phyloP scores from a whole-genome alignment of 1,140 invertebrate species.

The Pseudomyrmex concolor region DNA sequence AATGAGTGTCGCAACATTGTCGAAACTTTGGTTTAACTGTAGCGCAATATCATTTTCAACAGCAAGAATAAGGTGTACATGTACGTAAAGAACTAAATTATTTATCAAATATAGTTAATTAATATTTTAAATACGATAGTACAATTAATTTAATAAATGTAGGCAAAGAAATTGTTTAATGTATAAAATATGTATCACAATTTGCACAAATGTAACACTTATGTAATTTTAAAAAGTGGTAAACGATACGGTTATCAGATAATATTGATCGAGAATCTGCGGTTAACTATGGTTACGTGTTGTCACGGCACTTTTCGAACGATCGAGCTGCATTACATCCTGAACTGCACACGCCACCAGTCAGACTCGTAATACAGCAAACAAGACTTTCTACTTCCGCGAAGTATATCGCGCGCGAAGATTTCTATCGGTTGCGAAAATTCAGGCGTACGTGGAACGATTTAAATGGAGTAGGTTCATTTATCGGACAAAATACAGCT shows the following conservation, averaged over 20 bases:
- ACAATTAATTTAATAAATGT: too few relatives aligned
- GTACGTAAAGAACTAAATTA: too few relatives aligned
- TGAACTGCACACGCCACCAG: not conserved
- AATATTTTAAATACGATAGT: too few relatives aligned
- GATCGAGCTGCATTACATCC: not conserved
- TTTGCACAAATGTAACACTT: too few relatives aligned
- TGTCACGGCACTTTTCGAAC: not conserved
- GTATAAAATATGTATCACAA: not conserved
- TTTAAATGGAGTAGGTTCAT: not conserved
- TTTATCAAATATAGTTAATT: too few relatives aligned
- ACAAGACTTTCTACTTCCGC: constrained; percentile 79
- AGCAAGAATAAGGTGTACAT: too few relatives aligned
- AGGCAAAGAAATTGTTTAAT: not conserved
- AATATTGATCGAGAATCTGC: not conserved
- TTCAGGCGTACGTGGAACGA: constrained; percentile 35
- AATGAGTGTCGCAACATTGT: constrained; percentile 18
- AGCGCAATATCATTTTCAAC: not conserved
- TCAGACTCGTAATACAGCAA: constrained; percentile 41
- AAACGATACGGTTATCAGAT: constrained; percentile 4
- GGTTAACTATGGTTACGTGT: not conserved
- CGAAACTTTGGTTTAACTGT: constrained; percentile 2
- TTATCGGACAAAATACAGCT: constrained; percentile 2
- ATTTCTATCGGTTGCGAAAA: constrained; percentile 78
- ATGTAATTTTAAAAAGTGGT: too few relatives aligned
- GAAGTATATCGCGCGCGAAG: constrained; percentile 65